Conservation (phyloP, 1,140 invertebrate genomes). For the Orius insidiosus region DNA sequence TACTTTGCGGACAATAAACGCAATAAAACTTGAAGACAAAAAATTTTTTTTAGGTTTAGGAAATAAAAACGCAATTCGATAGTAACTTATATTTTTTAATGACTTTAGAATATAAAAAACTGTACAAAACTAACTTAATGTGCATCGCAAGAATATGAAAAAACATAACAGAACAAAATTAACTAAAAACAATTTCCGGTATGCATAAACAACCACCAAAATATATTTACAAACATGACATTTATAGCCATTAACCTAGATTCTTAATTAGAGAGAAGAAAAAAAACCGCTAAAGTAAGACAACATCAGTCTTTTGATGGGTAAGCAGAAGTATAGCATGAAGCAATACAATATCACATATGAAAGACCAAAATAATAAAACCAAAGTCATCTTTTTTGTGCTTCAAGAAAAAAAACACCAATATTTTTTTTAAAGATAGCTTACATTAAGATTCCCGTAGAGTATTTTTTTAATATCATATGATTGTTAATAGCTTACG, state of each 20-base stretch:
- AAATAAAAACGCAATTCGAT: no score
- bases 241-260: no score
- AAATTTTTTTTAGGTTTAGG: no score
- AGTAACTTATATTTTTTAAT: no score
- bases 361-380: background rate
- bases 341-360: slow-evolving; percentile 8
- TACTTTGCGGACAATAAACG: no score
- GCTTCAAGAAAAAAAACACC: background rate
- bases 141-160: background rate
- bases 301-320: slow-evolving; percentile 5
- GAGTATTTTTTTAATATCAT: no score
- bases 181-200: no score
- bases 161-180: background rate
- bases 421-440: no score
- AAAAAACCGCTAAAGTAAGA: background rate
- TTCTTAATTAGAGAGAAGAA: background rate
- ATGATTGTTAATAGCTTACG: no score
- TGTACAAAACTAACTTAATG: slow-evolving; percentile 9
- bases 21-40: no score
- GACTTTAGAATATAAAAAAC: slow-evolving; percentile 3
- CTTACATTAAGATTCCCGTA: no score
- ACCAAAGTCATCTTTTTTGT: background rate
- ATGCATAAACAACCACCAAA: background rate
- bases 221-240: background rate
- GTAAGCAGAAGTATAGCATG: slow-evolving; percentile 7